phyloP scores from a whole-genome alignment of 2,888 invertebrate species.

The Torymus auratus region DNA sequence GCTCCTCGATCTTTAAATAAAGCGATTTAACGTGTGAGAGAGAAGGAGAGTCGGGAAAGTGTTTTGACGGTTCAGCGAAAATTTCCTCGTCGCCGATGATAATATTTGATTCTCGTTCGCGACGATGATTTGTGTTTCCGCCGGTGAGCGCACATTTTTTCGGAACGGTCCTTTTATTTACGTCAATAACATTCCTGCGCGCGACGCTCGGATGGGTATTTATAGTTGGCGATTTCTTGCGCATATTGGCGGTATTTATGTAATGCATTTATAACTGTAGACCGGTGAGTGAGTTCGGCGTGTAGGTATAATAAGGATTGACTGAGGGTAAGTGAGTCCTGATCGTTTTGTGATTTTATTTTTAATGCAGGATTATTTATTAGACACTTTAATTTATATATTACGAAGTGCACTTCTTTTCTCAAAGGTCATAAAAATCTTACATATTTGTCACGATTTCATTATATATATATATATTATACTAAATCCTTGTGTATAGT shows the following conservation, averaged over 20 bases:
- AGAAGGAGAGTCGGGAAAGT: conserved; percentile 16
- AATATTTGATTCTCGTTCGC: conserved; percentile 33
- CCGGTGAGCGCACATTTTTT: conserved; percentile 9
- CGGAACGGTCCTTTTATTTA: conserved; percentile 21
- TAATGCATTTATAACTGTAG: too few species aligned
- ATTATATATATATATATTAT: too few species aligned
- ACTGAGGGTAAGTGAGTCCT: too few species aligned
- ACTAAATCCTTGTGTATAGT: too few species aligned
- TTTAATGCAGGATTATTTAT: too few species aligned
- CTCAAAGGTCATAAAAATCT: too few species aligned
- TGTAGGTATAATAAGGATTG: too few species aligned
- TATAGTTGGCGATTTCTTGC: neutral
- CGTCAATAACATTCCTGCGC: conserved; percentile 21
- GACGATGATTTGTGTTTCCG: conserved; percentile 12
- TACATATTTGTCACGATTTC: too few species aligned
- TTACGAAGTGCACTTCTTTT: too few species aligned
- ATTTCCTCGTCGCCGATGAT: conserved; percentile 32
- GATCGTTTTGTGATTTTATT: too few species aligned
- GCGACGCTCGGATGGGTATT: neutral
- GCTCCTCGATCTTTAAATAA: conserved; percentile 2
- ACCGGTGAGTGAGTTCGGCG: too few species aligned
- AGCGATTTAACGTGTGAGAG: neutral
- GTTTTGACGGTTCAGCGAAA: conserved; percentile 43
- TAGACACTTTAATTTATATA: too few species aligned
- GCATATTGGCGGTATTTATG: neutral